Evolutionary conservation across 2,113 vertebrate species (phyloP).

Genomic region (Strix uralensis): DNA sequence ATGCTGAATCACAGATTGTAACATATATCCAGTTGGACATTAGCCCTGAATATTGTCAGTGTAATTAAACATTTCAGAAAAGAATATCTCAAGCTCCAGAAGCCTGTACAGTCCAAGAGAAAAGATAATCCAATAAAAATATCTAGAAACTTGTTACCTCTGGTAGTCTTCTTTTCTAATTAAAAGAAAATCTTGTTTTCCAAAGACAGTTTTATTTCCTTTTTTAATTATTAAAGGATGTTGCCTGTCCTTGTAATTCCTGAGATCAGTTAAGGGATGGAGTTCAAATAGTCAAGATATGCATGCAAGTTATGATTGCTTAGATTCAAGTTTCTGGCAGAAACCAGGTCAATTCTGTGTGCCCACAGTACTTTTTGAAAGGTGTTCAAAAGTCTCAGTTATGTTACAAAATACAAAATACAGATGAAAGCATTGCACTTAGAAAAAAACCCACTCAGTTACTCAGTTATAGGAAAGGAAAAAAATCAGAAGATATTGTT

Average conservation of each 20-base stretch:
- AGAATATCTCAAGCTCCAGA: neutral
- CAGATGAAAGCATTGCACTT: neutral
- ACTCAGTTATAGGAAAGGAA: neutral
- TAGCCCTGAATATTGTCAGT: neutral
- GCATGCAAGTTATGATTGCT: neutral
- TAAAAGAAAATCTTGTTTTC: neutral
- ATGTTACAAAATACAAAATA: neutral
- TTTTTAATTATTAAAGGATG: neutral
- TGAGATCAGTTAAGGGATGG: neutral
- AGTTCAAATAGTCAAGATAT: neutral
- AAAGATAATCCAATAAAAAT: neutral
- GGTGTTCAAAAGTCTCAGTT: neutral
- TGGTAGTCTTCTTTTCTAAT: neutral
- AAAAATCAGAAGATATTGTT: neutral
- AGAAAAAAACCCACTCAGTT: neutral
- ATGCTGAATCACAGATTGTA: neutral
- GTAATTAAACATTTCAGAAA: neutral
- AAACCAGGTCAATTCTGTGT: neutral
- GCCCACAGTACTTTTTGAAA: neutral
- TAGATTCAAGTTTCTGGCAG: neutral
- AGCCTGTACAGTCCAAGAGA: neutral
- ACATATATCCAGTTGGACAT: neutral
- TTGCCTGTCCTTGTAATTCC: neutral
- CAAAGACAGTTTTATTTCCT: neutral
- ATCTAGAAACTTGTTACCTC: neutral